Evolutionary conservation across 2,113 vertebrate genomes (phyloP), one percentile per base, ranked within the genome.

Genomic region (Heterotilapia buettikoferi): DNA sequence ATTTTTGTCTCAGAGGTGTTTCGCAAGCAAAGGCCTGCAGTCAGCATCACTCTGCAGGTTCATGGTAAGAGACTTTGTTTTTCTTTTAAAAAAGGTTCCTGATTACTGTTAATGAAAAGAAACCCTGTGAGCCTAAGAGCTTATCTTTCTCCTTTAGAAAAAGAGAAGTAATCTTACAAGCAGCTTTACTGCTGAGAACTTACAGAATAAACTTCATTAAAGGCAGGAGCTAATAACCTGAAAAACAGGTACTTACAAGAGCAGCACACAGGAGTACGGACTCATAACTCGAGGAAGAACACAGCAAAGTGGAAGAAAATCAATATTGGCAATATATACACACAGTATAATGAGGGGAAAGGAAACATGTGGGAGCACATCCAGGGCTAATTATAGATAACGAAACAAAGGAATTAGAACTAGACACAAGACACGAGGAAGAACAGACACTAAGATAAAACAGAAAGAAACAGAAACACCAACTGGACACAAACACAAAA

Each of bases 31-130:
- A 26, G 9, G 2, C 0, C 0, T 1, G 43, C 84, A 18, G 24
- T 86, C 53, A 0, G 0, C 4, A 12, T 94, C 63, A n/a, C 4
- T 38, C 92, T 96, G 9, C 9, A 29, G 0, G 92, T 96, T 83
- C 52, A 94, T 13, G 91, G 95, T 95, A 88, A 90, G 90, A 63
- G 3, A 3, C 14, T 14, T 16, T 11, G 18, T 24, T 63, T 57
- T 57, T 57, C 5, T 36, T 18, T 66, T 12, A 7, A 66, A 38
- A 3, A 66, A 5, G 33, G 16, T 11, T 21, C 11, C 63, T 5
- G 11, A 68, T 21, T 19, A 7, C 33, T 13, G 13, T 59, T 59
- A 18, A 59, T 31, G 56, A 59, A 59, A 59, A 59, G 56, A 59
- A 16, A 29, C 26, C 3, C 2, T 40, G 6, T 40, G 11, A 40